Conservation (phyloP, 2,888 invertebrate genomes). For the Hermodice carunculata region DNA sequence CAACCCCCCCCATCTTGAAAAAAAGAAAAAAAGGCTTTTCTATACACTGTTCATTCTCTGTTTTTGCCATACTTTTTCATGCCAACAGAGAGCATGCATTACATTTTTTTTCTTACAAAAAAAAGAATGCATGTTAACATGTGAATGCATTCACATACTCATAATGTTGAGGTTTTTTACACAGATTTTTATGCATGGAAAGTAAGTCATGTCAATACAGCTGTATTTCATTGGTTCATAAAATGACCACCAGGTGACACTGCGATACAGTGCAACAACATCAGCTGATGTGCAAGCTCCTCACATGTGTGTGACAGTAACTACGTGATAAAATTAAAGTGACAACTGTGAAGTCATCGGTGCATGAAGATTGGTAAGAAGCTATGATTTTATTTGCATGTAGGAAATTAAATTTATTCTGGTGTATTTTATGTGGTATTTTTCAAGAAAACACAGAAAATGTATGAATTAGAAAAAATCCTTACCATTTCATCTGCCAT, state of each 20-base stretch:
- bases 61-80: background rate
- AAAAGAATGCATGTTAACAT: background rate
- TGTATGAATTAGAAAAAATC: background rate
- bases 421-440: background rate
- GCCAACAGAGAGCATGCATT: background rate
- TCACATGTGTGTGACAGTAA: too few relatives aligned
- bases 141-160: too few relatives aligned
- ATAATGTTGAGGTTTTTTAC: too few relatives aligned
- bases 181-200: too few relatives aligned
- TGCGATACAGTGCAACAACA: too few relatives aligned
- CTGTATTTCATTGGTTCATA: too few relatives aligned
- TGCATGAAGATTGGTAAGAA: background rate
- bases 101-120: background rate
- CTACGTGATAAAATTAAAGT: too few relatives aligned
- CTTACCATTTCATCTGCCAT: constrained; percentile 98
- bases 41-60: background rate
- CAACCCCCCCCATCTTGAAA: too few relatives aligned
- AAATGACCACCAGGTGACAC: too few relatives aligned
- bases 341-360: too few relatives aligned
- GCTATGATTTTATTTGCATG: background rate
- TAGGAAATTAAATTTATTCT: background rate
- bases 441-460: background rate
- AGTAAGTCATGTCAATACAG: too few relatives aligned
- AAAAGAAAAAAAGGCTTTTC: background rate
- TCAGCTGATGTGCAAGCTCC: too few relatives aligned